Conservation (phyloP, 1,140 invertebrate genomes). For the Nilaparvata lugens region DNA sequence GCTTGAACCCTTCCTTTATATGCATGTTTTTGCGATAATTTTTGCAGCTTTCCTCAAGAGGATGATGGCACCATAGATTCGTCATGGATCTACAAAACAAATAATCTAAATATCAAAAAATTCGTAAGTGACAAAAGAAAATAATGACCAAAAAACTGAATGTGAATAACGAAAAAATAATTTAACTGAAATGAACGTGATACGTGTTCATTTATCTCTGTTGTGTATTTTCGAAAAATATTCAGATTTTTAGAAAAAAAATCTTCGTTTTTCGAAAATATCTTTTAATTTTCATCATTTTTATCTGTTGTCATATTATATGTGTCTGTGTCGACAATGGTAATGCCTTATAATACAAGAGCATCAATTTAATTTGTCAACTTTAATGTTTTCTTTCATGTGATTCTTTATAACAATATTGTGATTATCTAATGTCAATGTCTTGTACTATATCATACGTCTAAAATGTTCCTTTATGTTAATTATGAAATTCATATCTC, state of each 20-base stretch:
- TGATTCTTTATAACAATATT: neutral
- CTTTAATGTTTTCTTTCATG: neutral
- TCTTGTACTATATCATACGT: neutral
- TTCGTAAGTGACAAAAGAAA: constrained; percentile 12
- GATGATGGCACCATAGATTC: constrained; percentile 42
- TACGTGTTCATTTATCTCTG: constrained; percentile 7
- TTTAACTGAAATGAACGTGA: constrained; percentile 6
- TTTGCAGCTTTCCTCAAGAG: constrained; percentile 67
- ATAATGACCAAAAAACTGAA: too few relatives aligned
- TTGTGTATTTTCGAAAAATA: neutral
- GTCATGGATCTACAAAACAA: constrained; percentile 1
- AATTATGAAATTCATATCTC: too few relatives aligned
- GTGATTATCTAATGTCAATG: neutral
- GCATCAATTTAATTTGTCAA: neutral
- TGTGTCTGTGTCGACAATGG: too few relatives aligned
- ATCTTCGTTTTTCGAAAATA: neutral
- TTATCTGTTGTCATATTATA: neutral
- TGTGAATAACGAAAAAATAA: too few relatives aligned
- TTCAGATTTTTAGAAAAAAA: constrained; percentile 10
- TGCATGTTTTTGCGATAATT: constrained; percentile 29
- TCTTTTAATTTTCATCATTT: constrained; percentile 2
- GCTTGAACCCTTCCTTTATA: neutral
- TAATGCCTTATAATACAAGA: neutral
- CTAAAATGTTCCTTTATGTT: too few relatives aligned
- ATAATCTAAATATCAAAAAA: constrained; percentile 10